These are phyloP conservation scores for Ploceus nigricollis DNA, from an alignment of 2,113 vertebrate species.

Conservation along the genomic window DNA sequence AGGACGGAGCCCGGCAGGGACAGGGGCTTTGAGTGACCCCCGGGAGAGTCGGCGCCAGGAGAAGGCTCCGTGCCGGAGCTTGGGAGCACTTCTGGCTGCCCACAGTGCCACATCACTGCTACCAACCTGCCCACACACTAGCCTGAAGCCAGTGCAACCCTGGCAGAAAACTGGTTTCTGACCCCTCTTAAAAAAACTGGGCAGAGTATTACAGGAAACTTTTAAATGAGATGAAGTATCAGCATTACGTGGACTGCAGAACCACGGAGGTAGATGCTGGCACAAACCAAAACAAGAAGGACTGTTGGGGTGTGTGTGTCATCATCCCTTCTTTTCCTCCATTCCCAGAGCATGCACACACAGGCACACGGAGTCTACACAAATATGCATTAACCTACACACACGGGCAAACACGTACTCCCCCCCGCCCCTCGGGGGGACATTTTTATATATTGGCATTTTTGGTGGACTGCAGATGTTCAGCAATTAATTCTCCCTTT, in stretches of 20 bases:
- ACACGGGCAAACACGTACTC: background rate
- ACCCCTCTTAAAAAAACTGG: background rate
- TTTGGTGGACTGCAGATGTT: constrained; percentile 21
- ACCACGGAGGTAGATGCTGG: background rate
- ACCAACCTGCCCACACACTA: background rate
- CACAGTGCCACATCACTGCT: background rate
- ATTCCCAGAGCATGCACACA: background rate
- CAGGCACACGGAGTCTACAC: background rate
- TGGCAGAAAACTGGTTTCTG: background rate
- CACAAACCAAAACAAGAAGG: background rate
- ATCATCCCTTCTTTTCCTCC: background rate
- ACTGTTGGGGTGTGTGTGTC: background rate
- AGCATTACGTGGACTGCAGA: background rate
- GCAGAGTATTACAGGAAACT: constrained; percentile 40
- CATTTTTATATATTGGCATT: background rate
- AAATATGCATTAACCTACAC: background rate
- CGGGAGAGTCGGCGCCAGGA: background rate
- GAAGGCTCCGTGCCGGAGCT: background rate
- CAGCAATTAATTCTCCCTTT: constrained; percentile 17
- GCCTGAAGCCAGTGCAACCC: background rate
- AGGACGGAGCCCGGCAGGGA: background rate
- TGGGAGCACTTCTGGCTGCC: background rate
- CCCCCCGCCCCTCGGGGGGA: background rate
- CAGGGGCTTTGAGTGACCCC: background rate
- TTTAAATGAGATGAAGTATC: background rate